phyloP scores from a whole-genome alignment of 2,113 vertebrate genomes.

The Sorex fumeus region DNA sequence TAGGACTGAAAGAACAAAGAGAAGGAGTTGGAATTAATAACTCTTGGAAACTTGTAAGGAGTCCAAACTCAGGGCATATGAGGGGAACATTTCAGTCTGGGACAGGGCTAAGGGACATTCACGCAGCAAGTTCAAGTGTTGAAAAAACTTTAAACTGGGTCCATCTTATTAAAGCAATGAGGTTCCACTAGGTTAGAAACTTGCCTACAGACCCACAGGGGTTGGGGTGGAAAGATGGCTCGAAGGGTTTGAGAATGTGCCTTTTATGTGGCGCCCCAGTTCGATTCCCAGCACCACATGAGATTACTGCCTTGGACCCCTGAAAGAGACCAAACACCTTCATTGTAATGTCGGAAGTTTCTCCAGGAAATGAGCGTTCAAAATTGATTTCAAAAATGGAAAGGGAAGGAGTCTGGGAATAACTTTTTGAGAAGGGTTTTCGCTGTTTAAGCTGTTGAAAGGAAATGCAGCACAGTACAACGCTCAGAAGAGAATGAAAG shows the following conservation, averaged over 20 bases:
- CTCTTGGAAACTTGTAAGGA: neutral
- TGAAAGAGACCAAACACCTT: neutral
- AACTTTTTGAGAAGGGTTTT: neutral
- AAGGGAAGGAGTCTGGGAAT: neutral
- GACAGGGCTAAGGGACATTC: too few relatives aligned
- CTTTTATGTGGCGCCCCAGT: too few relatives aligned
- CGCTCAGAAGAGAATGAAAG: neutral
- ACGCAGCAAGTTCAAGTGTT: neutral
- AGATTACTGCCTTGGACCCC: too few relatives aligned
- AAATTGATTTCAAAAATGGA: constrained; percentile 27
- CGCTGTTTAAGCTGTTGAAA: neutral
- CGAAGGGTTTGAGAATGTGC: too few relatives aligned
- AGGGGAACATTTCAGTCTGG: neutral
- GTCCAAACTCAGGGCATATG: neutral
- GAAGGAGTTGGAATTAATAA: neutral
- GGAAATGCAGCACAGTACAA: neutral
- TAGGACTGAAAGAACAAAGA: neutral
- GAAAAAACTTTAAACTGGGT: neutral
- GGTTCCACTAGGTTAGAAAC: neutral
- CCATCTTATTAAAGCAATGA: constrained; percentile 1
- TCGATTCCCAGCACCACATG: too few relatives aligned
- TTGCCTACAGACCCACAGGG: neutral
- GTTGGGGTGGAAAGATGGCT: too few relatives aligned
- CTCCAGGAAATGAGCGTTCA: neutral
- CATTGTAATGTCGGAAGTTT: neutral